Conservation (phyloP, 2,113 vertebrate genomes). For the Gnathonemus longibarbis region DNA sequence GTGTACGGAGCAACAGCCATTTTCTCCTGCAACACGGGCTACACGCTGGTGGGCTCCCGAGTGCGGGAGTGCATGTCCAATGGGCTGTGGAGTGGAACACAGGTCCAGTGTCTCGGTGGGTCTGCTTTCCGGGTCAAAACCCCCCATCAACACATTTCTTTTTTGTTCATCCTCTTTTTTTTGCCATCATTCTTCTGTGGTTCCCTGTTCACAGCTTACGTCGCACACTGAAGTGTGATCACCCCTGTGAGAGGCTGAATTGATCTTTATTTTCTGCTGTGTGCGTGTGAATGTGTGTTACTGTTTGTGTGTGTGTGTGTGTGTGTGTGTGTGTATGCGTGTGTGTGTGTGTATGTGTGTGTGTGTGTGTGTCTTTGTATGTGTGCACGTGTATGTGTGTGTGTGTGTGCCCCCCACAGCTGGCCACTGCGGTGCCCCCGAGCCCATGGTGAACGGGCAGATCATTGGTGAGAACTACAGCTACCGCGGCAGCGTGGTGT, state of each 20-base stretch:
- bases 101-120: constrained; percentile 87
- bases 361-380: background rate
- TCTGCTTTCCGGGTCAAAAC: background rate
- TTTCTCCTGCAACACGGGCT: constrained; percentile 95
- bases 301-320: background rate
- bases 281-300: background rate
- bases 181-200: background rate
- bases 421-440: constrained; percentile 86
- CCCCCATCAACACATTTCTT: background rate
- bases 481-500: constrained; percentile 93
- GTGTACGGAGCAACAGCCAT: constrained; percentile 87
- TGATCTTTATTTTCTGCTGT: background rate
- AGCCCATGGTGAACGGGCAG: constrained; percentile 89
- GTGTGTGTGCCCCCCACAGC: constrained; percentile 46
- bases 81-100: constrained; percentile 90
- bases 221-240: background rate
- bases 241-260: background rate
- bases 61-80: constrained; percentile 95
- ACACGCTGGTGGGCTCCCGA: constrained; percentile 87
- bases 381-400: background rate
- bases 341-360: too few species aligned
- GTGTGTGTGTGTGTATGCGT: background rate
- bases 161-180: background rate
- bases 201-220: background rate
- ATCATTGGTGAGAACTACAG: constrained; percentile 92